These are phyloP conservation scores for Sialis fuliginosa DNA, from an alignment of 2,888 invertebrate genomes.

Conservation along the genomic window DNA sequence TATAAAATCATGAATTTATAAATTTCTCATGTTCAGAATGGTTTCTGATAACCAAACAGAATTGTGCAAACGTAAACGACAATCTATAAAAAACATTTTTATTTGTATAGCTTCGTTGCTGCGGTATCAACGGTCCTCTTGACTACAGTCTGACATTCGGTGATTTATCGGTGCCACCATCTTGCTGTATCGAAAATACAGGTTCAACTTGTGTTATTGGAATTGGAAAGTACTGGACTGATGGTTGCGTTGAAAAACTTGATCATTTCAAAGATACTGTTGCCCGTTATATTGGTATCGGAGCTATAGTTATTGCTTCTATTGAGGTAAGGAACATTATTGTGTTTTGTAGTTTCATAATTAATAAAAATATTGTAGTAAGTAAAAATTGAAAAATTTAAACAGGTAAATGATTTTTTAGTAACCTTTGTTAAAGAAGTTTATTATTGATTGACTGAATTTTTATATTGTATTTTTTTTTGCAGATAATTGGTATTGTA, in stretches of 20 bases:
- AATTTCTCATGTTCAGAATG: no score
- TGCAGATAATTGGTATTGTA: conserved; percentile 4
- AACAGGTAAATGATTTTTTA: background rate
- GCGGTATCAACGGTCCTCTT: conserved; percentile 4
- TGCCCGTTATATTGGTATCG: background rate
- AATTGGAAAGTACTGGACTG: background rate
- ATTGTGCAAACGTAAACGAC: no score
- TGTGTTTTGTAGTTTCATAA: background rate
- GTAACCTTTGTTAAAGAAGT: background rate
- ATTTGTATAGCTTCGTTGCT: conserved; percentile 3
- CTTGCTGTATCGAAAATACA: conserved; percentile 2
- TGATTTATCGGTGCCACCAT: conserved; percentile 1
- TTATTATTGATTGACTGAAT: background rate
- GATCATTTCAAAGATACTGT: background rate
- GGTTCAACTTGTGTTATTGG: background rate
- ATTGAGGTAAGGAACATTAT: conserved; percentile 1
- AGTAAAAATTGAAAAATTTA: no score
- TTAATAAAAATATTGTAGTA: no score
- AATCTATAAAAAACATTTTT: background rate
- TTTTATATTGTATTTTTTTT: background rate
- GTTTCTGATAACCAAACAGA: no score
- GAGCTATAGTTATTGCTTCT: background rate
- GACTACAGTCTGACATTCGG: conserved; percentile 2
- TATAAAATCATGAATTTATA: no score
- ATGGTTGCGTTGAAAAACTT: conserved; percentile 4